These are phyloP conservation scores for Epizoanthus illoricatus DNA, from an alignment of 92 coral and sea anemone genomes.

Conservation along the genomic window DNA sequence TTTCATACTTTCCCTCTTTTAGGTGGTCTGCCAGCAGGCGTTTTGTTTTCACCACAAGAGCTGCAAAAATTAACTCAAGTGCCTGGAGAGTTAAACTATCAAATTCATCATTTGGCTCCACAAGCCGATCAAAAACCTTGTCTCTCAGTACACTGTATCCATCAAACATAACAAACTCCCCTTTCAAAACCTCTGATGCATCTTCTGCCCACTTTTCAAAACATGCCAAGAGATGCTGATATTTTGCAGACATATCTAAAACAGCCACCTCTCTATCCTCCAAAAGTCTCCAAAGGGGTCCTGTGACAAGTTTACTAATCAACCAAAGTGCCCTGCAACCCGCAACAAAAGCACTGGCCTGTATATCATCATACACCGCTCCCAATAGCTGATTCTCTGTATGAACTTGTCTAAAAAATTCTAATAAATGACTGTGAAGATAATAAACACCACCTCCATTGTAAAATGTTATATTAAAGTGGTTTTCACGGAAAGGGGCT, in stretches of 20 bases:
- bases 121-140: constrained; percentile 21
- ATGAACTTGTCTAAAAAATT: constrained; percentile 22
- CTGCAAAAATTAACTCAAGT: constrained; percentile 32
- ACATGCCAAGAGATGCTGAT: constrained; percentile 25
- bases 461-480: constrained; percentile 30
- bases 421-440: constrained; percentile 24
- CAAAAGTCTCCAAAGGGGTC: constrained; percentile 31
- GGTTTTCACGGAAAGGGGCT: constrained; percentile 28
- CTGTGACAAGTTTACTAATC: constrained; percentile 31
- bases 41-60: constrained; percentile 25
- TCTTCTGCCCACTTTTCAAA: constrained; percentile 34
- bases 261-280: constrained; percentile 31
- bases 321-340: constrained; percentile 33
- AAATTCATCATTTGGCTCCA: constrained; percentile 36
- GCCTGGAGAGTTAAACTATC: constrained; percentile 37
- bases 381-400: constrained; percentile 32
- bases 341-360: constrained; percentile 25
- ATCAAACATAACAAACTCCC: constrained; percentile 33
- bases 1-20: constrained; percentile 25
- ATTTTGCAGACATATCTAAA: constrained; percentile 29
- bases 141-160: constrained; percentile 23
- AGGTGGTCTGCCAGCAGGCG: constrained; percentile 36
- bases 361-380: constrained; percentile 35
- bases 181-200: constrained; percentile 30
- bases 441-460: constrained; percentile 14